Evolutionary conservation across 2,888 invertebrate species (phyloP).

Genomic region (Coecobrya sp.): DNA sequence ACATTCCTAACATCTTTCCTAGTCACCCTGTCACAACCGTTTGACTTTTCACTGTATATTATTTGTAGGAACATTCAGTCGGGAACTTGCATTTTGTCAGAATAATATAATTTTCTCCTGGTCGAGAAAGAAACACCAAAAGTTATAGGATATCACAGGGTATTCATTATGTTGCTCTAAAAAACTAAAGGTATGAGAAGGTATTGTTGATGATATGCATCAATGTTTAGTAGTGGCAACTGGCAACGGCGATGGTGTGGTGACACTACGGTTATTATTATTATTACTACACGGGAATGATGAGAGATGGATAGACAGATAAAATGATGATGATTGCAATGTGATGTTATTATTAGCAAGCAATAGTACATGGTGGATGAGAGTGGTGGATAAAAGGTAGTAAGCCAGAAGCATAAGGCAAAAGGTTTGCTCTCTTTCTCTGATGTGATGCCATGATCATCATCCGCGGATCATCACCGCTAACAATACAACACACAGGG

Average conservation of each 20-base stretch:
- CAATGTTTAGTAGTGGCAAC: neutral
- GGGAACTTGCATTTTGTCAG: neutral
- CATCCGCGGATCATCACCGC: slow-evolving; percentile 52
- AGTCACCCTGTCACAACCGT: neutral
- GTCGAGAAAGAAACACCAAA: neutral
- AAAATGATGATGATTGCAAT: slow-evolving; percentile 62
- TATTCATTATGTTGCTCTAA: neutral
- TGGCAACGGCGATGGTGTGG: neutral
- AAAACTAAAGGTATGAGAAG: neutral
- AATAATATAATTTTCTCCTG: neutral
- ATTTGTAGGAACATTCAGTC: neutral
- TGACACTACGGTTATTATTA: slow-evolving; percentile 17
- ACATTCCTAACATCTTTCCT: neutral
- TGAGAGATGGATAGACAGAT: slow-evolving; percentile 54
- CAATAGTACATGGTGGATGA: slow-evolving; percentile 6
- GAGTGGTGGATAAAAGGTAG: slow-evolving; percentile 49
- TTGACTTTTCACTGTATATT: neutral
- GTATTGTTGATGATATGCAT: slow-evolving; percentile 20
- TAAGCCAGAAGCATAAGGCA: slow-evolving; percentile 59
- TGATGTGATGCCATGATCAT: slow-evolving; percentile 36
- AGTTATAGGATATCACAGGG: neutral
- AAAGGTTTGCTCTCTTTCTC: slow-evolving; percentile 33
- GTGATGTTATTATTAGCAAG: slow-evolving; percentile 74
- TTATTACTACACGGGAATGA: slow-evolving; percentile 18
- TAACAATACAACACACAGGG: slow-evolving; percentile 50